Evolutionary conservation across 2,113 vertebrate genomes (phyloP).

Genomic region (Hemichromis elongatus): DNA sequence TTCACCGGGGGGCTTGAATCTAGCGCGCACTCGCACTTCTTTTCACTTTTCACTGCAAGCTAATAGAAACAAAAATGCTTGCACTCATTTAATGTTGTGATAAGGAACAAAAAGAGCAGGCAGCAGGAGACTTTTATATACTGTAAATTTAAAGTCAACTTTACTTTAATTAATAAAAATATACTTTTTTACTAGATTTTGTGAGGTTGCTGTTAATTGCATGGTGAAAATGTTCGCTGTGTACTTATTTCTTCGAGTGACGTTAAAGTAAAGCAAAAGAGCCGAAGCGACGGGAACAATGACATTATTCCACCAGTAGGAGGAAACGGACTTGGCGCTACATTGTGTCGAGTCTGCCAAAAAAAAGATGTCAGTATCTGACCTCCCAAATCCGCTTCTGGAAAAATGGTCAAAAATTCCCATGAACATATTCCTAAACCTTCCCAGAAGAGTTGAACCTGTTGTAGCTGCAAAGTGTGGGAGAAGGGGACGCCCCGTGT

Average conservation of each 20-base stretch:
- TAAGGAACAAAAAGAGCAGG: neutral
- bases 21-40: neutral
- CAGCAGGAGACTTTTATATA: neutral
- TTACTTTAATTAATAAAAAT: neutral
- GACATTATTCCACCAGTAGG: neutral
- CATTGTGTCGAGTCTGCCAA: neutral
- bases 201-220: neutral
- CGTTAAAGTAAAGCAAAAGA: neutral
- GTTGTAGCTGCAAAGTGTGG: neutral
- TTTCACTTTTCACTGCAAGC: neutral
- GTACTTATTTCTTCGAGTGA: neutral
- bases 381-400: neutral
- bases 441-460: neutral
- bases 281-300: neutral
- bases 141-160: neutral
- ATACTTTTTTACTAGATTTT: neutral
- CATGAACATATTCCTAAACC: neutral
- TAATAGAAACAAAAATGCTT: neutral
- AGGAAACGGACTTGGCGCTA: neutral
- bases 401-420: neutral
- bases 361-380: neutral
- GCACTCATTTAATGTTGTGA: neutral
- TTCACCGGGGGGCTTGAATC: slow-evolving; percentile 1
- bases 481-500: neutral
- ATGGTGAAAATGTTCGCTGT: neutral